Conservation (phyloP, 2,797 vertebrate genomes). For the Danio albolineatus region DNA sequence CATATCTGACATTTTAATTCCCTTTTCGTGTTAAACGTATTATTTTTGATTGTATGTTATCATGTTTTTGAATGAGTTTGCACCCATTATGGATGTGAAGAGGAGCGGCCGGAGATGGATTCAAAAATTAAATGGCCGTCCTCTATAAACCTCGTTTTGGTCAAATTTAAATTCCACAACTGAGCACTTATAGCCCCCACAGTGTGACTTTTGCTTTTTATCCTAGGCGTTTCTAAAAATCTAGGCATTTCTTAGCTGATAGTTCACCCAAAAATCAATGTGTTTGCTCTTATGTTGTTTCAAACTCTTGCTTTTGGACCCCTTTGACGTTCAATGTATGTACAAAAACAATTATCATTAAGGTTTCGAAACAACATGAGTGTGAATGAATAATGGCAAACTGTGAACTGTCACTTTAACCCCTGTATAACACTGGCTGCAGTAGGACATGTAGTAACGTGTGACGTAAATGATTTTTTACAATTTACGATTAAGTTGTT, state of each 20-base stretch:
- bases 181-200: conserved; percentile 9
- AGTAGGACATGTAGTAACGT: conserved; percentile 51
- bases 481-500: background rate
- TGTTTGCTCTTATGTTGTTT: background rate
- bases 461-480: conserved; percentile 16
- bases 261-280: background rate
- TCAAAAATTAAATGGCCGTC: background rate
- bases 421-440: conserved; percentile 49
- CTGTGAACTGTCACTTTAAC: conserved; percentile 15
- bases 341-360: too few species aligned
- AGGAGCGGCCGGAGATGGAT: conserved; percentile 12
- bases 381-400: background rate
- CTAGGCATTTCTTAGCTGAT: background rate
- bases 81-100: conserved; percentile 5
- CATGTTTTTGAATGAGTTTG: conserved; percentile 7
- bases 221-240: background rate
- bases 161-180: conserved; percentile 10
- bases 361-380: background rate
- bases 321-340: background rate
- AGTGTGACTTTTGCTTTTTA: conserved; percentile 3
- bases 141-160: conserved; percentile 10
- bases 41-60: conserved; percentile 33
- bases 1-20: conserved; percentile 28
- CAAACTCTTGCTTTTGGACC: background rate
- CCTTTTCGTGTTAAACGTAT: background rate